Percentiles rank a stretch among this genome's conserved stretches.
These are phyloP conservation scores for Malacosoma neustria DNA, from an alignment of 2,888 invertebrate species.

Conservation along the genomic window DNA sequence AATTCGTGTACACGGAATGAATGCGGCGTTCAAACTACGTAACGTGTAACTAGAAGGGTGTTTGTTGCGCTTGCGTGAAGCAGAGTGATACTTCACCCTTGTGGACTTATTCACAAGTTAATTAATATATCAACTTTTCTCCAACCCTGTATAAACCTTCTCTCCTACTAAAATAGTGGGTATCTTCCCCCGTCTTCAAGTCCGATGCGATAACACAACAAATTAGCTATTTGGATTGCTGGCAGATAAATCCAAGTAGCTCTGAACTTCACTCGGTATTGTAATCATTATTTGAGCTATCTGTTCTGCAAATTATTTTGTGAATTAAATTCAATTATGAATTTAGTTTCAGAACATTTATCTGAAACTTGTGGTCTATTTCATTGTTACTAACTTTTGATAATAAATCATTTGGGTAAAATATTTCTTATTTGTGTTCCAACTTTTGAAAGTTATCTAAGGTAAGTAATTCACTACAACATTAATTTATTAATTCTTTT, in stretches of 20 bases:
- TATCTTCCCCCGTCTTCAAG: conserved; percentile 19
- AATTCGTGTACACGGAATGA: conserved; percentile 36
- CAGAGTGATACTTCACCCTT: conserved; percentile 63
- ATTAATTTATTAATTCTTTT: no score
- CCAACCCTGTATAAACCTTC: conserved; percentile 56
- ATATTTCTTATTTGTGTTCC: no score
- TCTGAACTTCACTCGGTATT: conserved; percentile 24
- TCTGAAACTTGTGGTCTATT: conserved; percentile 7
- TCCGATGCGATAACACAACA: conserved; percentile 13
- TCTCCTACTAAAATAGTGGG: conserved; percentile 60
- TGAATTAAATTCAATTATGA: conserved; percentile 21
- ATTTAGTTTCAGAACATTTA: conserved; percentile 3
- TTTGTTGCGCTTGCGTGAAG: conserved; percentile 60
- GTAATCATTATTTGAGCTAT: conserved; percentile 27
- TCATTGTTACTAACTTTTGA: not conserved
- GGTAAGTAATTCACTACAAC: no score
- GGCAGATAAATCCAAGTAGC: conserved; percentile 33
- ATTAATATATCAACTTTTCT: conserved; percentile 73
- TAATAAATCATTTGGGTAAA: not conserved
- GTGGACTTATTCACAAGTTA: conserved; percentile 69
- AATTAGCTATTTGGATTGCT: conserved; percentile 28
- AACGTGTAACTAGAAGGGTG: conserved; percentile 48
- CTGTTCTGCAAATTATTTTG: conserved; percentile 27
- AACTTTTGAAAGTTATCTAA: no score
- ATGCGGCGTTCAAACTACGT: conserved; percentile 51